These are phyloP conservation scores for Podilymbus podiceps DNA, from an alignment of 2,113 vertebrate species.

Conservation along the genomic window DNA sequence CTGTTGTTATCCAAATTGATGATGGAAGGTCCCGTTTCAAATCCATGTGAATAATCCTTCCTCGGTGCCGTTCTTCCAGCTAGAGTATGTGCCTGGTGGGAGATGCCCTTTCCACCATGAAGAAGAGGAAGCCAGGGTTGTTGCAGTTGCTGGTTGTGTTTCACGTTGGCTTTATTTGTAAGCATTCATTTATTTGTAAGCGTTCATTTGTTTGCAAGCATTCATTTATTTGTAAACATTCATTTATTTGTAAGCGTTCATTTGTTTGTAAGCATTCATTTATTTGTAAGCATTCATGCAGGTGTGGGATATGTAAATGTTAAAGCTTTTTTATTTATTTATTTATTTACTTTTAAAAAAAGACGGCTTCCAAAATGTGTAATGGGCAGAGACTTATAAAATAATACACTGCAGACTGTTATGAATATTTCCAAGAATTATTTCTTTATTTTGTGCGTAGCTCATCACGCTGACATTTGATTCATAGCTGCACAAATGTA, in stretches of 20 bases:
- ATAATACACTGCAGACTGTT: conserved; percentile 72
- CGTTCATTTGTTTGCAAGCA: too few species aligned
- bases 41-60: conserved; percentile 5
- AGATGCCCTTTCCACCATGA: background rate
- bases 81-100: background rate
- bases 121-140: background rate
- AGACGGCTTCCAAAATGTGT: conserved; percentile 59
- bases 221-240: too few species aligned
- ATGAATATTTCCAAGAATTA: conserved; percentile 79
- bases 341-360: background rate
- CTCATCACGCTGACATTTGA: conserved; percentile 74
- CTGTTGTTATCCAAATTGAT: background rate
- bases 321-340: background rate
- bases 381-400: conserved; percentile 73
- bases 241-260: conserved; percentile 15
- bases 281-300: conserved; percentile 26
- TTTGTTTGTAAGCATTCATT: background rate
- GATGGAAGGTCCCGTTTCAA: conserved; percentile 24
- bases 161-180: conserved; percentile 22
- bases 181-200: background rate
- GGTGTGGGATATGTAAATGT: conserved; percentile 45
- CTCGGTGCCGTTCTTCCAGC: background rate
- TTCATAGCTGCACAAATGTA: conserved; percentile 77
- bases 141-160: background rate
- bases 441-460: conserved; percentile 73